Evolutionary conservation across 1,140 invertebrate species (phyloP).

Genomic region (Lasioglossum baleicum): DNA sequence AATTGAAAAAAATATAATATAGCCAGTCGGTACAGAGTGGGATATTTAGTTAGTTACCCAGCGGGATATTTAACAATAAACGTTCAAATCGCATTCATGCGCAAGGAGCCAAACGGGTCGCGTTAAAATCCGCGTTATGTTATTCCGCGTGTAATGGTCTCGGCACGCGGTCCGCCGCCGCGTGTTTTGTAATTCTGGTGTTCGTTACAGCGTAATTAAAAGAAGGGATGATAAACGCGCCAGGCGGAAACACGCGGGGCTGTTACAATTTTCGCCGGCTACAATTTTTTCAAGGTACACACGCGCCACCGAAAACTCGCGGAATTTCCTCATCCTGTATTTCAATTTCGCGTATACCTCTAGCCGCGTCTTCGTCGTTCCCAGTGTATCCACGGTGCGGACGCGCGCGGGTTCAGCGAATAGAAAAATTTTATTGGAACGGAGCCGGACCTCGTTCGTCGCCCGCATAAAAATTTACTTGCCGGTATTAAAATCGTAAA

Average conservation of each 20-base stretch:
- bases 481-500: conserved; percentile 58
- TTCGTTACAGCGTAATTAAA: conserved; percentile 36
- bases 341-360: conserved; percentile 19
- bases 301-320: conserved; percentile 16
- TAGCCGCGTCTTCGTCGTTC: background rate
- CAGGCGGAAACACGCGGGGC: conserved; percentile 16
- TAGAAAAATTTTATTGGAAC: conserved; percentile 50
- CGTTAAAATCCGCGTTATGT: background rate
- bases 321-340: conserved; percentile 27
- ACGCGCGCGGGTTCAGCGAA: background rate
- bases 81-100: background rate
- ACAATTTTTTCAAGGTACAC: conserved; percentile 18
- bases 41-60: no score
- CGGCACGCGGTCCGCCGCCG: background rate
- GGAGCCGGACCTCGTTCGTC: conserved; percentile 12
- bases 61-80: no score
- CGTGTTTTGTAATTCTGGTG: conserved; percentile 13
- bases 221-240: conserved; percentile 24
- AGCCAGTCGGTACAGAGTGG: no score
- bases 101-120: background rate
- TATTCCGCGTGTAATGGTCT: background rate
- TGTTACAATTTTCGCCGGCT: conserved; percentile 7
- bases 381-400: background rate
- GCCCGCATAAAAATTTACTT: conserved; percentile 40
- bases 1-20: no score